These are phyloP conservation scores for Phrynocephalus forsythii DNA, from an alignment of 2,797 vertebrate genomes.

Conservation along the genomic window DNA sequence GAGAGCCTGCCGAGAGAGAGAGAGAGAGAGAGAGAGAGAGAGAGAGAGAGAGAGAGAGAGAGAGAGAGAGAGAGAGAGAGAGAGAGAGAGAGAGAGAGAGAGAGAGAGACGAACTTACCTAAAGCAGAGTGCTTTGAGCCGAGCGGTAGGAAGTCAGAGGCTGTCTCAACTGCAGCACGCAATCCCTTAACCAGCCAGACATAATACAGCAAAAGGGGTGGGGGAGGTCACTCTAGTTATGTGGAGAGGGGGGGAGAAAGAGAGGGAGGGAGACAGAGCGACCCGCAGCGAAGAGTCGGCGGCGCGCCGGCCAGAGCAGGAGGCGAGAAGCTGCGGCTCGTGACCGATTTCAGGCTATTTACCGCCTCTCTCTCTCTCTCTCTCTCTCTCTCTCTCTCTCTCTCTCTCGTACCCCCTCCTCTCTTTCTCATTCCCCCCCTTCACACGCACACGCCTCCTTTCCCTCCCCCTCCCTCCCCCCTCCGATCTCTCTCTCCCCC, in stretches of 20 bases:
- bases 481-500: constrained; percentile 41
- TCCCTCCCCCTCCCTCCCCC: constrained; percentile 57
- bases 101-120: constrained; percentile 76
- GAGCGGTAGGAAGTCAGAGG: constrained; percentile 79
- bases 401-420: constrained; percentile 14
- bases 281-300: constrained; percentile 6
- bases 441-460: constrained; percentile 51
- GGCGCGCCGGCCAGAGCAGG: constrained; percentile 32
- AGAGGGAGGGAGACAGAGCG: constrained; percentile 75
- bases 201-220: constrained; percentile 82
- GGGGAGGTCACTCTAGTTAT: constrained; percentile 89
- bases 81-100: constrained; percentile 4
- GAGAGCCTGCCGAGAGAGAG: constrained; percentile 65
- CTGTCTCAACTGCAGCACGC: constrained; percentile 85
- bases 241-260: constrained; percentile 75
- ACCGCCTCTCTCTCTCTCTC: constrained; percentile 61
- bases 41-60: constrained; percentile 11
- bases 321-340: constrained; percentile 70
- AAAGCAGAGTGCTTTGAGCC: constrained; percentile 79
- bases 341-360: constrained; percentile 81
- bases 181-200: constrained; percentile 86
- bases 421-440: constrained; percentile 51
- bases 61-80: background rate
- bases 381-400: constrained; percentile 33
- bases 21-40: background rate